These are phyloP conservation scores for Latrodectus hesperus DNA, from an alignment of 2,888 invertebrate genomes.

Conservation along the genomic window DNA sequence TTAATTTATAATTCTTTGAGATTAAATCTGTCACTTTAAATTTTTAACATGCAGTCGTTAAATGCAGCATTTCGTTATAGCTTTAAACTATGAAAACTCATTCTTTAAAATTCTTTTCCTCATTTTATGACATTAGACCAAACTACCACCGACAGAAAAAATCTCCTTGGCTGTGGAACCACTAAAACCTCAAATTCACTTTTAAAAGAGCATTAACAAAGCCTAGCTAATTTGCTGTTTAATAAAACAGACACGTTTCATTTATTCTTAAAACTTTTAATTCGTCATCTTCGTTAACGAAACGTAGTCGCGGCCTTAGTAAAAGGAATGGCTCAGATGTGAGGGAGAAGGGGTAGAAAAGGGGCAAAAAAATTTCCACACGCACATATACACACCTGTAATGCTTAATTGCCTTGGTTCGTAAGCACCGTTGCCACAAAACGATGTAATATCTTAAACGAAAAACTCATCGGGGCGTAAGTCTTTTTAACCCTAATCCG, in stretches of 20 bases:
- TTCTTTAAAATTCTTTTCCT: no score
- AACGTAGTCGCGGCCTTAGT: background rate
- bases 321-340: slow-evolving; percentile 28
- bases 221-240: slow-evolving; percentile 59
- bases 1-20: no score
- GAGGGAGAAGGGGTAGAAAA: background rate
- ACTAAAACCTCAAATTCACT: slow-evolving; percentile 21
- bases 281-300: slow-evolving; percentile 68
- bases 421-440: slow-evolving; percentile 67
- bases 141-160: background rate
- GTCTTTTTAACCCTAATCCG: slow-evolving; percentile 69
- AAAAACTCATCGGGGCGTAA: slow-evolving; percentile 67
- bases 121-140: no score
- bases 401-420: slow-evolving; percentile 65
- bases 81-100: no score
- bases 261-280: slow-evolving; percentile 69
- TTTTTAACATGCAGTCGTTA: no score
- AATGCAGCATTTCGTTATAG: background rate
- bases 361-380: slow-evolving; percentile 10
- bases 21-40: no score
- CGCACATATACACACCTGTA: slow-evolving; percentile 60
- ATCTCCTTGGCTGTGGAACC: background rate
- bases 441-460: slow-evolving; percentile 69
- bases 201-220: slow-evolving; percentile 59
- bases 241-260: slow-evolving; percentile 64